phyloP scores from a whole-genome alignment of 53 echinoderm and acorn worm species.

The Temnopleurus reevesii region DNA sequence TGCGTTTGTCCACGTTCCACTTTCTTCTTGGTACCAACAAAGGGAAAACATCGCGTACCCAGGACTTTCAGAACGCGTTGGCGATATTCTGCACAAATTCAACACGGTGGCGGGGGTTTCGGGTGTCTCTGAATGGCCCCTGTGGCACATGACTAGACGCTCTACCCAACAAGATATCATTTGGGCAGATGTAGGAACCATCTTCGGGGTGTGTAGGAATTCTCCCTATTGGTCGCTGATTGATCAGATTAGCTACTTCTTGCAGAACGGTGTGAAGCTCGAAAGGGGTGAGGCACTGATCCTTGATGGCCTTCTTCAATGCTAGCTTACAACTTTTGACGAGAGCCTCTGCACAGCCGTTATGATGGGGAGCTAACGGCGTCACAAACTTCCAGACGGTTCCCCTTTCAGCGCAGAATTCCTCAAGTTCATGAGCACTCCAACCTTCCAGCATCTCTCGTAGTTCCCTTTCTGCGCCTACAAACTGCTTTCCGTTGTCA shows the following conservation, averaged over 20 bases:
- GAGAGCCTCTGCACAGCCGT: conserved; percentile 74
- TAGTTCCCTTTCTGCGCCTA: conserved; percentile 64
- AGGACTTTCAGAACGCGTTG: conserved; percentile 66
- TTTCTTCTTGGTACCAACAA: conserved; percentile 66
- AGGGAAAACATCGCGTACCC: conserved; percentile 62
- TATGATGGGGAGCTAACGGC: conserved; percentile 78
- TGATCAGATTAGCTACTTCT: conserved; percentile 73
- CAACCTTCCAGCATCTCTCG: conserved; percentile 69
- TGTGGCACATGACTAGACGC: conserved; percentile 65
- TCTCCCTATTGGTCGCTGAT: conserved; percentile 75
- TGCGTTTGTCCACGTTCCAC: conserved; percentile 63
- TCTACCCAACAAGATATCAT: conserved; percentile 69
- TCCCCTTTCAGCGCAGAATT: conserved; percentile 73
- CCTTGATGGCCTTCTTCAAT: conserved; percentile 72
- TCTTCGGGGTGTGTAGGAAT: conserved; percentile 72
- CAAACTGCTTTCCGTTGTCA: conserved; percentile 74
- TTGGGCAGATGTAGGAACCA: conserved; percentile 66
- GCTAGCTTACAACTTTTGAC: conserved; percentile 75
- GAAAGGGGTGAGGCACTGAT: conserved; percentile 72
- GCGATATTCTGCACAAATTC: conserved; percentile 72
- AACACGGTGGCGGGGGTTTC: conserved; percentile 60
- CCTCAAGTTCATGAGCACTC: conserved; percentile 57
- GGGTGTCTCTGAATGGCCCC: conserved; percentile 62
- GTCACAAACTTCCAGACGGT: conserved; percentile 71
- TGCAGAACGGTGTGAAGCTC: conserved; percentile 71